phyloP scores from a whole-genome alignment of 2,113 vertebrate species.

The Gulo gulo region DNA sequence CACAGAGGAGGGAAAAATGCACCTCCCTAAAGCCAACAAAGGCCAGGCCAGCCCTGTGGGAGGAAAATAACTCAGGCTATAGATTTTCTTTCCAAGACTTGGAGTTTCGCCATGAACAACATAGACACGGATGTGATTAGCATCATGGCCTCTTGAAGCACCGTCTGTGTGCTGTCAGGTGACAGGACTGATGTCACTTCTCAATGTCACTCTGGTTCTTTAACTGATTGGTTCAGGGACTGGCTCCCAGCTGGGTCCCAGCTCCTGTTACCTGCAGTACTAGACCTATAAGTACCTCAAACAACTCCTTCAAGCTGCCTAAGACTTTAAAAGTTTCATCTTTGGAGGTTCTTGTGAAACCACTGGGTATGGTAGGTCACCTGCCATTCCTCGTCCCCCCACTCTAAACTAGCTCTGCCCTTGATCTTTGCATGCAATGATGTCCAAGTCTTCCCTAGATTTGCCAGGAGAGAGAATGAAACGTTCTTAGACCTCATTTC shows the following conservation, averaged over 20 bases:
- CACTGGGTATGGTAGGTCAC: background rate
- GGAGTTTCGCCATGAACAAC: background rate
- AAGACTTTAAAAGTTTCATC: background rate
- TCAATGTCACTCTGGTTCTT: background rate
- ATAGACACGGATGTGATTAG: background rate
- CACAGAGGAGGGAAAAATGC: background rate
- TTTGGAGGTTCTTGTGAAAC: background rate
- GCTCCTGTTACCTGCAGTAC: accelerated
- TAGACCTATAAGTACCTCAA: background rate
- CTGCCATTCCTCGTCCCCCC: background rate
- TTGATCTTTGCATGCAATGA: background rate
- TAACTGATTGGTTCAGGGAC: accelerated
- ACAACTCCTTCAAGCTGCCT: background rate
- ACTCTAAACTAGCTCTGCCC: background rate
- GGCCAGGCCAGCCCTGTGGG: background rate
- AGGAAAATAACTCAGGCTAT: background rate
- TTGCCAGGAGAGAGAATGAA: background rate
- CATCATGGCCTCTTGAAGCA: background rate
- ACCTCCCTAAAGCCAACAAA: background rate
- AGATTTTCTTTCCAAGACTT: constrained; percentile 35
- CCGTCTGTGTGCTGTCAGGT: background rate
- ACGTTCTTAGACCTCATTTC: background rate
- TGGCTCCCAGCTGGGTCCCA: background rate
- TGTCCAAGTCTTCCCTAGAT: background rate
- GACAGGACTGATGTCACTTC: background rate